Evolutionary conservation across 2,888 invertebrate species (phyloP), one percentile per base, ranked within the genome.

Genomic region (Celastrina argiolus): DNA sequence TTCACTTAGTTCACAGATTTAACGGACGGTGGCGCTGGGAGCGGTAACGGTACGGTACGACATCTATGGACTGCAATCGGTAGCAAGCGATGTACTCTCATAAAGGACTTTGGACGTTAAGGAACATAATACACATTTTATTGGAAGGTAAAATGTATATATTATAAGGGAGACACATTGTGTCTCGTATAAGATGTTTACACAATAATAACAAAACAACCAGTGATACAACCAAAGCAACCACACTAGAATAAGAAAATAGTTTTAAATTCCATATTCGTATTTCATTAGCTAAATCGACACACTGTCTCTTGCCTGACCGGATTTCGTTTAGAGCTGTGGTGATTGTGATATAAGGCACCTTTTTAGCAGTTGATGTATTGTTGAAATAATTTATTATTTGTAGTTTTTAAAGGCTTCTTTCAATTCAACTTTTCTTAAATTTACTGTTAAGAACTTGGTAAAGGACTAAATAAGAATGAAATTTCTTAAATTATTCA

Each of bases 191-290:
- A 10, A 36, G 1, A 45, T 2, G 8, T 16, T 45, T 6, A 18
- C 22, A 22, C 7, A 51, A 12, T 16, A 31, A 12, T 22, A 22
- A 51, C 22, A 51, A 51, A 51, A 22, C 22, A 51, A 51, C 51
- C 51, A 51, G 51, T 51, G 51, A 51, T 22, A 51, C 10, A 51
- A 51, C 51, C 51, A 51, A 51, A 51, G 51, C 22, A 10, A 22
- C 51, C 51, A 51, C 51, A 22, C 5, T 51, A 51, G 51, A 26
- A 10, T 51, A 51, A 51, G 51, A 18, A 51, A 51, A 51, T 26
- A 51, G 16, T 45, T 45, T 2, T 45, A 45, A 45, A 22, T 22
- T 26, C 2, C 5, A 12, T 51, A 51, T 51, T 51, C 12, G 45
- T 18, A 22, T 5, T 51, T 51, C 4, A 22, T 51, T 12, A 51